Conservation (phyloP, 2,888 invertebrate species). For the Lissonota sp. region DNA sequence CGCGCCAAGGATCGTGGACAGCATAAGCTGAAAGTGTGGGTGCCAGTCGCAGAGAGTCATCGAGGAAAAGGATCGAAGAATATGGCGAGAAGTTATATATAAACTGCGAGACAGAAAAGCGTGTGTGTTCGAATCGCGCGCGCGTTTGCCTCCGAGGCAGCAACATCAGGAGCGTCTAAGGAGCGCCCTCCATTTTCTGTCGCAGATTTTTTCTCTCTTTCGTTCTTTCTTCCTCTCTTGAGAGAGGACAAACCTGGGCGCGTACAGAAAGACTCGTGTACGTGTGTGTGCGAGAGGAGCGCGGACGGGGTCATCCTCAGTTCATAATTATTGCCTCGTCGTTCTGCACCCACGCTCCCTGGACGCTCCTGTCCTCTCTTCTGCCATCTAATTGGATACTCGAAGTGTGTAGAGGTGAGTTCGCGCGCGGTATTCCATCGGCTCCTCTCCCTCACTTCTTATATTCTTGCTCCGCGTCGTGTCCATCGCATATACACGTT, state of each 20-base stretch:
- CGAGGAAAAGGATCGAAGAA: constrained; percentile 25
- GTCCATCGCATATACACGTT: constrained; percentile 18
- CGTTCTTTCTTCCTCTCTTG: constrained; percentile 6
- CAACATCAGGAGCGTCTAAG: constrained; percentile 52
- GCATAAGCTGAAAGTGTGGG: constrained; percentile 22
- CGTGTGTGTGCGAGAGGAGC: constrained; percentile 19
- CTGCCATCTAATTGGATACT: constrained; percentile 73
- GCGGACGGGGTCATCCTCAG: constrained; percentile 71
- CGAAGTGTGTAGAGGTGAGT: constrained; percentile 59
- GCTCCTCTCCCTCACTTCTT: constrained; percentile 43
- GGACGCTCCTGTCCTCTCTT: constrained; percentile 69
- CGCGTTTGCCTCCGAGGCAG: constrained; percentile 49
- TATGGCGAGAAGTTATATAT: background rate
- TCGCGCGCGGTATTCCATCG: constrained; percentile 48
- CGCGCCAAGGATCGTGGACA: background rate
- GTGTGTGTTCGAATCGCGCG: constrained; percentile 37
- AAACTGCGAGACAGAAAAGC: constrained; percentile 33
- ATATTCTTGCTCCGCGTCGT: constrained; percentile 11
- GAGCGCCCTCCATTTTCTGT: constrained; percentile 19
- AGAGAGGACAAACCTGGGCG: constrained; percentile 12
- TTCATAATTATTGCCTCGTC: constrained; percentile 74
- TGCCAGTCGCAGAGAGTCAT: constrained; percentile 22
- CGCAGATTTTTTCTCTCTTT: constrained; percentile 1
- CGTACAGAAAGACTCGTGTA: constrained; percentile 8
- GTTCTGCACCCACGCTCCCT: constrained; percentile 69